A percentile compares a stretch with the other conserved stretches of the same genome.
Evolutionary conservation across 1,140 invertebrate species (phyloP).

Genomic region (Apis cerana): DNA sequence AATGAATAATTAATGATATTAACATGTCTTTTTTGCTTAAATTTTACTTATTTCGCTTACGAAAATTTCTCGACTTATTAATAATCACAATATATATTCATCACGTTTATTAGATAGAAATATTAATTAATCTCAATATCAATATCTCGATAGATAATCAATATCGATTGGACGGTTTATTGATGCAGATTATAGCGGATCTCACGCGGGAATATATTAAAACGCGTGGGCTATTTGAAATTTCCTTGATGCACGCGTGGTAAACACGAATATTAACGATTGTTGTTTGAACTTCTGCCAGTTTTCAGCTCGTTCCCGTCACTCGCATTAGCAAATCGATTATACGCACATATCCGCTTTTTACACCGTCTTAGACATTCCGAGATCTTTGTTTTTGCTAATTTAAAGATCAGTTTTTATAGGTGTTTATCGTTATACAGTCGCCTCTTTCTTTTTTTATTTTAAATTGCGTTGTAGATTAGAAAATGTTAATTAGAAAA

Average conservation of each 20-base stretch:
- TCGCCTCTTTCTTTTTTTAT: neutral
- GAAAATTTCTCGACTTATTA: neutral
- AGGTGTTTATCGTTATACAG: neutral
- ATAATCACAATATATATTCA: neutral
- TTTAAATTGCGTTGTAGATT: too few species aligned
- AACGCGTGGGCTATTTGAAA: slow-evolving; percentile 46
- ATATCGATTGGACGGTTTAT: slow-evolving; percentile 5
- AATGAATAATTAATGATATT: too few species aligned
- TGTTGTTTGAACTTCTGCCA: slow-evolving; percentile 65
- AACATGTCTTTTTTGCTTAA: neutral
- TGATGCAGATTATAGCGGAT: neutral
- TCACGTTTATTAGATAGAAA: neutral
- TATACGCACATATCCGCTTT: neutral
- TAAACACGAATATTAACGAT: slow-evolving; percentile 64
- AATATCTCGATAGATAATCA: neutral
- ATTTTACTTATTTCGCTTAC: too few species aligned
- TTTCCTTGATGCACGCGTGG: slow-evolving; percentile 43
- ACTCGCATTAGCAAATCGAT: slow-evolving; percentile 52
- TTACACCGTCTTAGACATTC: neutral
- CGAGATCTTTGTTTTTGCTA: neutral
- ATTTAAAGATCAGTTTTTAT: neutral
- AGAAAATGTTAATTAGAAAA: too few species aligned
- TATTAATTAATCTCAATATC: slow-evolving; percentile 41
- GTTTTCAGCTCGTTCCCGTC: slow-evolving; percentile 46
- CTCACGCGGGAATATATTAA: neutral